Conservation (phyloP, 1,140 invertebrate genomes). For the Pseudomyrmex flavicornis region DNA sequence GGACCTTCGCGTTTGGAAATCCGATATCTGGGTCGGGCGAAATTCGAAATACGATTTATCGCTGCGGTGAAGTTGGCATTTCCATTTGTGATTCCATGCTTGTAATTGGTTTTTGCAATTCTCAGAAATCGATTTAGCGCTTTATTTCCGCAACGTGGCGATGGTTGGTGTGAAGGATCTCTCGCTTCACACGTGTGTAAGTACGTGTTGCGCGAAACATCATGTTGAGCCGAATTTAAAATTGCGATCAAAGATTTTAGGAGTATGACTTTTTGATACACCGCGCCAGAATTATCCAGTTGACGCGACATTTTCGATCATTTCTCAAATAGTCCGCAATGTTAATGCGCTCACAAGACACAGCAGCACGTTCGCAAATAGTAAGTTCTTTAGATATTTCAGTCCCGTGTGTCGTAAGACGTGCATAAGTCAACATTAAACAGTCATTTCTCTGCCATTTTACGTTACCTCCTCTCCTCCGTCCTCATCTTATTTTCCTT, state of each 20-base stretch:
- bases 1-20: conserved; percentile 8
- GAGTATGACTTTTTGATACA: no score
- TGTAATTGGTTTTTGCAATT: background rate
- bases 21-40: conserved; percentile 20
- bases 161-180: no score
- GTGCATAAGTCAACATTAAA: conserved; percentile 34
- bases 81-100: conserved; percentile 3
- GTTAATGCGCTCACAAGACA: background rate
- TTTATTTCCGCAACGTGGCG: background rate
- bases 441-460: conserved; percentile 52
- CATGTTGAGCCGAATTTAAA: no score
- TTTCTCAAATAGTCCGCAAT: no score
- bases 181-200: no score
- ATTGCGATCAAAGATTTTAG: no score
- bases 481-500: conserved; percentile 21
- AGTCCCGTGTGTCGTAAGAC: background rate
- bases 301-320: no score
- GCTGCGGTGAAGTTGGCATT: conserved; percentile 2
- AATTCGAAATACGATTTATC: conserved; percentile 44
- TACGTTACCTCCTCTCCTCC: conserved; percentile 34
- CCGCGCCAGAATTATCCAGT: no score
- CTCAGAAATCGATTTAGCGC: background rate
- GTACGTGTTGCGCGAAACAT: no score
- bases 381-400: conserved; percentile 10
- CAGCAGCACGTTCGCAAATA: background rate